Percentiles rank a stretch among this genome's conserved stretches.
Conservation (phyloP, 2,888 invertebrate species). For the Pterostichus madidus region DNA sequence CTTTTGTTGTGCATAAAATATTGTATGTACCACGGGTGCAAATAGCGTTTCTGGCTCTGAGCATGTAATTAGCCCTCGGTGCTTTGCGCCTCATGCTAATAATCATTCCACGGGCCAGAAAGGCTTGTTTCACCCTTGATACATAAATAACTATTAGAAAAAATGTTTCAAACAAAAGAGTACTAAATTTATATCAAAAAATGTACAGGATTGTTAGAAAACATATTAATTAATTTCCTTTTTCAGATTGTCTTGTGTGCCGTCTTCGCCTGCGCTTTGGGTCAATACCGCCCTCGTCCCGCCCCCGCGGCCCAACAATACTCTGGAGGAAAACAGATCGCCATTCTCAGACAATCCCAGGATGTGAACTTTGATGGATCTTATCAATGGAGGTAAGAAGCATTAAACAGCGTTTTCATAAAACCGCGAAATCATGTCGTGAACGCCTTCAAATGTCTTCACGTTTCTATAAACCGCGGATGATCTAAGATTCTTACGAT, state of each 20-base stretch:
- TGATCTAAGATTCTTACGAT: not conserved
- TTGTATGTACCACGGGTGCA: too few species aligned
- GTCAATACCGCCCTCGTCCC: slow-evolving; percentile 70
- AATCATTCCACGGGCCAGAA: too few species aligned
- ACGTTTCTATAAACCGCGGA: too few species aligned
- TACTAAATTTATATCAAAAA: not conserved
- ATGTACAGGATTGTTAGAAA: not conserved
- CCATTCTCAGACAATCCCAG: slow-evolving; percentile 74
- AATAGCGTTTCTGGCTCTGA: too few species aligned
- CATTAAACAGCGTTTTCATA: not conserved
- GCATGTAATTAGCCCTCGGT: too few species aligned
- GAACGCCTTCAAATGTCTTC: too few species aligned
- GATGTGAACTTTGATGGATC: slow-evolving; percentile 80
- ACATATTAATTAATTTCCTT: not conserved
- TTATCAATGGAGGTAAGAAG: slow-evolving; percentile 77
- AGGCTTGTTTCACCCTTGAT: too few species aligned
- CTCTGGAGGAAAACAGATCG: slow-evolving; percentile 73
- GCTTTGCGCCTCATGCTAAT: too few species aligned
- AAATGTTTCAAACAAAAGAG: not conserved
- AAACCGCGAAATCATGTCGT: slow-evolving; percentile 20
- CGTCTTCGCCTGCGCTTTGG: slow-evolving; percentile 70
- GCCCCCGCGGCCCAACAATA: slow-evolving; percentile 49
- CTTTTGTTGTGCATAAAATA: too few species aligned
- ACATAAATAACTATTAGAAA: too few species aligned
- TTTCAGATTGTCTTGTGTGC: slow-evolving; percentile 69